phyloP scores from a whole-genome alignment of 1,140 invertebrate species.

The Saccostrea glomerata region DNA sequence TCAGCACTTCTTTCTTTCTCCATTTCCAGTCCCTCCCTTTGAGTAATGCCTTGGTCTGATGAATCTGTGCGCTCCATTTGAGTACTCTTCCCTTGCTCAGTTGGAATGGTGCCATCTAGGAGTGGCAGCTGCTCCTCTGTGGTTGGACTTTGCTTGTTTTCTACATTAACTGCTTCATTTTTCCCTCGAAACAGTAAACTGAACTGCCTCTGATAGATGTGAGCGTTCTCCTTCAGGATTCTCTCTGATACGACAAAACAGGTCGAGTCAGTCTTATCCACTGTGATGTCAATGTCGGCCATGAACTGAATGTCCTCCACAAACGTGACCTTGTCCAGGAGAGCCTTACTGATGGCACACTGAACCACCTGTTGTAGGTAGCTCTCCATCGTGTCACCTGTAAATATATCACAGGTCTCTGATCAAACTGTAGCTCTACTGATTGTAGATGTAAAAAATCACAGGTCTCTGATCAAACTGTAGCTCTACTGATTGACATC shows the following conservation, averaged over 20 bases:
- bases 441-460: too few species aligned
- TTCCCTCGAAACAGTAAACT: background rate
- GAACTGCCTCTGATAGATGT: slow-evolving; percentile 21
- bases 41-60: background rate
- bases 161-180: background rate
- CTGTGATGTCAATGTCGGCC: background rate
- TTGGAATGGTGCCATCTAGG: background rate
- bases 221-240: background rate
- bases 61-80: too few species aligned
- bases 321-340: background rate
- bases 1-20: background rate
- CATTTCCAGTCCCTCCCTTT: background rate
- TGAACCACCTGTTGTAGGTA: slow-evolving; percentile 27
- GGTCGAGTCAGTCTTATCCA: slow-evolving; percentile 4
- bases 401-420: background rate
- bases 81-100: background rate
- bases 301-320: slow-evolving; percentile 10
- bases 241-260: background rate
- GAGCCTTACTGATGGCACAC: background rate
- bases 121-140: background rate
- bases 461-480: background rate
- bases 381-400: slow-evolving; percentile 7
- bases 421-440: background rate
- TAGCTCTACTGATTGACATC: background rate
- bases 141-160: background rate